Evolutionary conservation across 1,140 invertebrate genomes (phyloP), one percentile per base, ranked within the genome.

Genomic region (Megalonaias nervosa): DNA sequence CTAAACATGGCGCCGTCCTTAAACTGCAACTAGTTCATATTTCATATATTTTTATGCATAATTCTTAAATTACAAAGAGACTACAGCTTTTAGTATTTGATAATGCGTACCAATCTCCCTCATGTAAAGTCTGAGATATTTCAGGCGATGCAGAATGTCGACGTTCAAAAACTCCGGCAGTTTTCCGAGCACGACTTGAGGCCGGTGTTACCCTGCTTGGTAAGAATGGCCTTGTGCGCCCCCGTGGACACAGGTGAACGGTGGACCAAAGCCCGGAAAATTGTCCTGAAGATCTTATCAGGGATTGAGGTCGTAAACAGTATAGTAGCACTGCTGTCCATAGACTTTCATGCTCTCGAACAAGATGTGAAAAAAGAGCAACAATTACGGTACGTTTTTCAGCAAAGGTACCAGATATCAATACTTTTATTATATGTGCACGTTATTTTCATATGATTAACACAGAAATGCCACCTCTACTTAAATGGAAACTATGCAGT

Each of bases 251-350:
- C 94, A 71, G 96, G 96, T 0, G 93, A 93, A 82, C 94, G 95
- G 61, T 98, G 97, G 89, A 94, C 94, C 11, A 94, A 95, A 83
- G 94, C 94, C 15, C 94, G 96, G 81, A 97, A 97, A 89, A 94
- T 95, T 82, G 96, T 98, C 66, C 90, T 98, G 0, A 95, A 95
- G 17, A 93, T 98, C 56, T 91, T 99, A 1, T 96, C 96, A 1
- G 96, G 96, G 5, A 96, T 98, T 80, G 97, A 98, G 90, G 93
- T 96, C 55, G 97, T 98, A 0, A 99, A 99, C 91, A 96, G 96
- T 65, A 95, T 99, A 70, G 97, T 99, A 12, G 96, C 96, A 15
- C 91, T 98, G 5, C 91, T 99, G 16, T 97, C 97, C 2, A 97
- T 99, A 64, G 97, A 99, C 92, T 99, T 98, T 91, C 96, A 97